Conservation (phyloP, 2,797 vertebrate species). For the Glossophaga mutica region DNA sequence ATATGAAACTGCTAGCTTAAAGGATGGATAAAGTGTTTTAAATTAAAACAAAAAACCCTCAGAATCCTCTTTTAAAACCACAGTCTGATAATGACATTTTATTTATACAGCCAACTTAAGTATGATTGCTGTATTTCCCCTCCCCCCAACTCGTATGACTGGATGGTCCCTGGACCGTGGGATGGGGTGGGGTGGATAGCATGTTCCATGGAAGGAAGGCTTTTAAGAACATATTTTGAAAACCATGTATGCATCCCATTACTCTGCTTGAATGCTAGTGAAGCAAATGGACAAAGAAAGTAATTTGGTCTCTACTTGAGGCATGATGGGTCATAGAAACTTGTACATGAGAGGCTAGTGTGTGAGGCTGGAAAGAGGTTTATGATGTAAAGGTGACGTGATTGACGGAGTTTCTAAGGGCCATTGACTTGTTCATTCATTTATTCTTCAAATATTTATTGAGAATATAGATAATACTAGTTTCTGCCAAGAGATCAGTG, state of each 20-base stretch:
- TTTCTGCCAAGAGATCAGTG: background rate
- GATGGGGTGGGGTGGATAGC: background rate
- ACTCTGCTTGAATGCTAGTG: background rate
- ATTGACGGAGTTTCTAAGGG: background rate
- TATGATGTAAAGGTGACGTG: background rate
- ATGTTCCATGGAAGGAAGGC: background rate
- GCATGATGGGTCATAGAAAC: background rate
- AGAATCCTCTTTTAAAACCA: background rate
- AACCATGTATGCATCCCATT: background rate
- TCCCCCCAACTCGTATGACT: background rate
- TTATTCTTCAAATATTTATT: background rate
- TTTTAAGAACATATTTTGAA: slow-evolving; percentile 5
- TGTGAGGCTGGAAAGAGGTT: background rate
- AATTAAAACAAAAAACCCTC: background rate
- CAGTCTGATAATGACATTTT: background rate
- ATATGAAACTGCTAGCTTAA: background rate
- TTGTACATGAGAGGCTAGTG: background rate
- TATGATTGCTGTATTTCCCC: background rate
- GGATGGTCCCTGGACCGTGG: background rate
- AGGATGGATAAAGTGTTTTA: background rate
- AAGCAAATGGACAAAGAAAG: background rate
- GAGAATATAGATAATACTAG: background rate
- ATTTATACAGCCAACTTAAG: background rate
- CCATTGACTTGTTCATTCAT: background rate
- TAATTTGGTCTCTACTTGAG: background rate